Evolutionary conservation across 2,113 vertebrate species (phyloP), one percentile per base, ranked within the genome.

Genomic region (Puntigrus tetrazona): DNA sequence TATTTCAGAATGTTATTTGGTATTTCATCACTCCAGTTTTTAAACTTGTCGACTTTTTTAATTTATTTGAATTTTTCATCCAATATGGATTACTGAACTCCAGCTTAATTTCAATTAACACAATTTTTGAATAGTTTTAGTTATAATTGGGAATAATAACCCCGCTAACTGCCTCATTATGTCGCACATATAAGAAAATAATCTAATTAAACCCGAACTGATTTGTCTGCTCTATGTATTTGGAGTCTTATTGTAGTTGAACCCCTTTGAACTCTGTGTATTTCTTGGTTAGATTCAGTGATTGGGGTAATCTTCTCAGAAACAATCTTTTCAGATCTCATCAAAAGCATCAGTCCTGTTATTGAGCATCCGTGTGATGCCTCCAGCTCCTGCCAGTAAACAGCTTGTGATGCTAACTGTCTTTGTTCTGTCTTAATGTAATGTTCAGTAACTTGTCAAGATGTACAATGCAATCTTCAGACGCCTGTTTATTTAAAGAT

Each of bases 331-430:
- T 50, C 43, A 50, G 25, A 75, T 72, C 77, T 25, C 57, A 61
- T 79, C 77, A 79, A 61, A 79, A 59, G 77, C 36, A 27, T 41
- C 77, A 63, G 7, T 25, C 13, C 50, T 57, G 75, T 78, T 59
- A 36, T 7, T 57, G 75, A 78, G 52, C 41, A 38, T 75, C 9
- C 18, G n/a, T 50, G 43, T 18, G 25, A 50, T 29, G 72, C 14
- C 25, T 41, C 36, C 69, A 78, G 55, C 78, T 67, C 25, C 41
- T 43, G 41, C 65, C 38, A 31, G 78, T 45, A 65, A 43, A 65
- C 59, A 47, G 25, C 41, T 11, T 80, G 25, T 65, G 38, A 34
- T 65, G 41, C 25, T 7, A 67, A 80, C 16, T 31, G 38, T 65
- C 41, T 80, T 80, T 80, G 59, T 80, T 67, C 41, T 67, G 25